phyloP scores from a whole-genome alignment of 2,888 invertebrate genomes.

The Thecophora atra region DNA sequence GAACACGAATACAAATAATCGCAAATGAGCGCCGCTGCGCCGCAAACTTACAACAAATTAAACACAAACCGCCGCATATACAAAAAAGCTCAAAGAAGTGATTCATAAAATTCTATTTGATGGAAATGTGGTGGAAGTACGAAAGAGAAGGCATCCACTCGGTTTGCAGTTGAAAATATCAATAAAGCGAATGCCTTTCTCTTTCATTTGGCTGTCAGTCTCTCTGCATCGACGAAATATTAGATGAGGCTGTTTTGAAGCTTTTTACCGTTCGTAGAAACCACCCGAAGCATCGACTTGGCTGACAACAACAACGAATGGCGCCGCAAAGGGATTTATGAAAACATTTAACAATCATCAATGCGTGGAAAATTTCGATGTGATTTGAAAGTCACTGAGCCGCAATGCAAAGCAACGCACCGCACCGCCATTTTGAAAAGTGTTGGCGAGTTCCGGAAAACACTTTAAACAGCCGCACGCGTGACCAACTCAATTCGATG shows the following conservation, averaged over 20 bases:
- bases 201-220: neutral
- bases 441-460: conserved; percentile 21
- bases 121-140: neutral
- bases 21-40: conserved; percentile 4
- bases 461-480: conserved; percentile 11
- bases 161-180: conserved; percentile 11
- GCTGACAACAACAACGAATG: neutral
- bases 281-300: neutral
- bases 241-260: too few species aligned
- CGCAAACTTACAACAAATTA: conserved; percentile 26
- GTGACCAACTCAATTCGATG: neutral
- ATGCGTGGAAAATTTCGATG: conserved; percentile 13
- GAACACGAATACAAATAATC: neutral
- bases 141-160: neutral
- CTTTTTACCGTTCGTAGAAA: too few species aligned
- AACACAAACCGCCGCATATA: conserved; percentile 24
- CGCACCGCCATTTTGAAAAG: conserved; percentile 7
- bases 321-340: conserved; percentile 3
- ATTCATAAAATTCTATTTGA: conserved; percentile 31
- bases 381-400: conserved; percentile 23
- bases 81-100: conserved; percentile 12
- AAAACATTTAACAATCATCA: conserved; percentile 7
- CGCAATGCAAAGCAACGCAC: neutral
- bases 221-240: too few species aligned
- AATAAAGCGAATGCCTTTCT: neutral